Evolutionary conservation across 37 sponge, comb jelly and placozoan species (phyloP).

Genomic region (Haliclona indistincta): DNA sequence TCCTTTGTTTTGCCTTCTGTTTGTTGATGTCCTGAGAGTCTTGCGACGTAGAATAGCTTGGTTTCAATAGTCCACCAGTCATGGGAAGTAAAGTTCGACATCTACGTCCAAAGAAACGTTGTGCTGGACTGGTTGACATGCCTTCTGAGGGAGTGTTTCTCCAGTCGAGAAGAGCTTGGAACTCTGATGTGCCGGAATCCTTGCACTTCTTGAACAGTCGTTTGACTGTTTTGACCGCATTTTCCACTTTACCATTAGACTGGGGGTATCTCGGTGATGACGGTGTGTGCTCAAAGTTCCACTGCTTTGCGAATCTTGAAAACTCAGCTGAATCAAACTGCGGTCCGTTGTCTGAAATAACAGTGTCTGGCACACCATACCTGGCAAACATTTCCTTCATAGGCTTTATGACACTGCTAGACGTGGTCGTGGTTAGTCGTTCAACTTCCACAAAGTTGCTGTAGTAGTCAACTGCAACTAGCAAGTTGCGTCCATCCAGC

Average conservation of each 20-base stretch:
- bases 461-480: slow-evolving; percentile 41
- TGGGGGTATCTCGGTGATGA: slow-evolving; percentile 49
- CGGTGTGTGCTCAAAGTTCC: slow-evolving; percentile 31
- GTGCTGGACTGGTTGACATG: slow-evolving; percentile 48
- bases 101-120: slow-evolving; percentile 45
- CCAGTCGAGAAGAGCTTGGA: slow-evolving; percentile 46
- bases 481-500: slow-evolving; percentile 14
- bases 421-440: background rate
- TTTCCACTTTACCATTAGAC: slow-evolving; percentile 51
- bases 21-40: background rate
- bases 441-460: slow-evolving; percentile 56
- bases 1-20: background rate
- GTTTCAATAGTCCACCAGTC: background rate
- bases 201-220: slow-evolving; percentile 29
- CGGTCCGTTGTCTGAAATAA: slow-evolving; percentile 46
- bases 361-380: slow-evolving; percentile 41
- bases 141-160: slow-evolving; percentile 38
- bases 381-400: slow-evolving; percentile 34
- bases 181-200: slow-evolving; percentile 28
- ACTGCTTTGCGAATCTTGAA: slow-evolving; percentile 18
- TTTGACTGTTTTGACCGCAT: slow-evolving; percentile 53
- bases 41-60: background rate
- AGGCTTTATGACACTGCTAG: slow-evolving; percentile 21
- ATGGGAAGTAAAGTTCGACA: slow-evolving; percentile 37
- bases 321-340: slow-evolving; percentile 41